Percentiles rank a stretch among this genome's conserved stretches.
Conservation (phyloP, 2,888 invertebrate genomes). For the Opisthograptis luteolata region DNA sequence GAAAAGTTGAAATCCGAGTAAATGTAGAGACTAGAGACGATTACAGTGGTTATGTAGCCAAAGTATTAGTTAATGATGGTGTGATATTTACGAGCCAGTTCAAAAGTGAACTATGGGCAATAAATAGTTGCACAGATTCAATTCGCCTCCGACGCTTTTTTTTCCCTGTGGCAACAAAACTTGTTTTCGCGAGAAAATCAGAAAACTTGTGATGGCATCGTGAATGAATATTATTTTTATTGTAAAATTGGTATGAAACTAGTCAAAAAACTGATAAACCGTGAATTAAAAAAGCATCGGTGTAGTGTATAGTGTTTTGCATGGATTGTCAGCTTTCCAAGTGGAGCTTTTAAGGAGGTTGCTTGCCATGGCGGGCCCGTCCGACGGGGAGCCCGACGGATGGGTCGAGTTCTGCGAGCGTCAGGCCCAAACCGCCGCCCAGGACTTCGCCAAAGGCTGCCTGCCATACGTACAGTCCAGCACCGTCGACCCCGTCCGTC, state of each 20-base stretch:
- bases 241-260: slow-evolving; percentile 63
- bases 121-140: too few species aligned
- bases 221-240: slow-evolving; percentile 68
- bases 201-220: slow-evolving; percentile 73
- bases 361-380: slow-evolving; percentile 82
- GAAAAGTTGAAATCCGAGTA: too few species aligned
- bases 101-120: too few species aligned
- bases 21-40: too few species aligned
- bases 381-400: slow-evolving; percentile 86
- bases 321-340: slow-evolving; percentile 61
- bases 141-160: slow-evolving; percentile 20
- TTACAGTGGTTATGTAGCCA: too few species aligned
- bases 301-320: slow-evolving; percentile 53
- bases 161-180: slow-evolving; percentile 69
- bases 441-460: slow-evolving; percentile 95
- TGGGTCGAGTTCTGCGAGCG: slow-evolving; percentile 95
- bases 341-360: slow-evolving; percentile 81
- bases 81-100: too few species aligned
- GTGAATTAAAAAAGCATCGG: slow-evolving; percentile 40
- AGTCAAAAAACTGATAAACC: slow-evolving; percentile 41
- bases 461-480: slow-evolving; percentile 90
- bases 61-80: too few species aligned
- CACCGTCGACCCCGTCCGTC: slow-evolving; percentile 85
- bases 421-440: slow-evolving; percentile 93
- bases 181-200: slow-evolving; percentile 78